phyloP scores from a whole-genome alignment of 2,113 vertebrate genomes.

The Naja naja region DNA sequence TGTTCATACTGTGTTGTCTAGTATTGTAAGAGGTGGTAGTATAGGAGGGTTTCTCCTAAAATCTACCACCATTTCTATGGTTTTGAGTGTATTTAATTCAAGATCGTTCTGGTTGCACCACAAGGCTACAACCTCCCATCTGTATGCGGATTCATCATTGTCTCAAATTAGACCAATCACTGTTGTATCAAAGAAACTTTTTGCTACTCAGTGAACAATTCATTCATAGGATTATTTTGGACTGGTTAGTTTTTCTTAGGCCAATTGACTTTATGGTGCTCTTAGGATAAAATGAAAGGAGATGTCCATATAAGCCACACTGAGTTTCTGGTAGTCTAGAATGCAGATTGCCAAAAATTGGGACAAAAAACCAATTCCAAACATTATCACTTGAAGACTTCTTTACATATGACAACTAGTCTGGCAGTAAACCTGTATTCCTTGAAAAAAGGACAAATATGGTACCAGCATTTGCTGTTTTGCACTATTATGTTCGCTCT shows the following conservation, averaged over 20 bases:
- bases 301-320: neutral
- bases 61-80: too few species aligned
- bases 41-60: too few species aligned
- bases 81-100: too few species aligned
- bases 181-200: too few species aligned
- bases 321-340: neutral
- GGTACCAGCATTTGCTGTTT: neutral
- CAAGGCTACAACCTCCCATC: too few species aligned
- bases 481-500: neutral
- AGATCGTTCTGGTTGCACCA: too few species aligned
- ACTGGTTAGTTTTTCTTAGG: neutral
- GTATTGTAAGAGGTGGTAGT: too few species aligned
- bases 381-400: neutral
- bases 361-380: neutral
- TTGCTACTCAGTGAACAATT: too few species aligned
- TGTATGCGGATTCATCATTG: too few species aligned
- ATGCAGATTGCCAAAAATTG: neutral
- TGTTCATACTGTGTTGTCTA: too few species aligned
- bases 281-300: neutral
- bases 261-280: neutral
- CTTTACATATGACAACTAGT: neutral
- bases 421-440: too few species aligned
- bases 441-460: neutral
- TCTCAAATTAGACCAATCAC: too few species aligned
- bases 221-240: neutral